These are phyloP conservation scores for Mirounga angustirostris DNA, from an alignment of 2,113 vertebrate genomes.

Conservation along the genomic window DNA sequence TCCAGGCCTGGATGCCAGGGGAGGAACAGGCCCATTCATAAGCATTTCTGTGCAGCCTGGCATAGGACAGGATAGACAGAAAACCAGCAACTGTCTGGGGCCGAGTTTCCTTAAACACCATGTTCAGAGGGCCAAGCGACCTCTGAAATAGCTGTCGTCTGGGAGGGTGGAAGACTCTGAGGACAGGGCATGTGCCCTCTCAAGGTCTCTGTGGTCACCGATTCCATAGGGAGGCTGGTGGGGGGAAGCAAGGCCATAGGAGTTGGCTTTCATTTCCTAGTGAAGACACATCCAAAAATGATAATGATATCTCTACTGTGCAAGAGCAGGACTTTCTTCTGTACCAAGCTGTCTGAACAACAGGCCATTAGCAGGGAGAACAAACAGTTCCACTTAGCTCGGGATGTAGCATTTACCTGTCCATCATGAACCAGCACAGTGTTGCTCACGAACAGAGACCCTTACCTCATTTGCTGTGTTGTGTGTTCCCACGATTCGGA, in stretches of 20 bases:
- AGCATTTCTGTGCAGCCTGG: accelerated
- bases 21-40: background rate
- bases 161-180: background rate
- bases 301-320: background rate
- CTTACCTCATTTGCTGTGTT: conserved; percentile 99
- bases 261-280: background rate
- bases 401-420: background rate
- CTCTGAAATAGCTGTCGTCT: background rate
- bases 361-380: background rate
- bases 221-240: background rate
- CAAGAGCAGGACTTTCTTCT: background rate
- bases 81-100: background rate
- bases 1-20: background rate
- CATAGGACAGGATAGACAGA: accelerated
- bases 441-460: background rate
- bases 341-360: background rate
- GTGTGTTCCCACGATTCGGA: conserved; percentile 98
- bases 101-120: background rate
- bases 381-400: conserved; percentile 9
- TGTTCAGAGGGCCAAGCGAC: background rate
- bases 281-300: background rate
- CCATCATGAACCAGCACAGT: background rate
- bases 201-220: background rate
- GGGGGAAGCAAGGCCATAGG: background rate
- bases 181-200: background rate